Evolutionary conservation across 2,113 vertebrate genomes (phyloP), one percentile per base, ranked within the genome.

Genomic region (Corythoichthys haematopterus): DNA sequence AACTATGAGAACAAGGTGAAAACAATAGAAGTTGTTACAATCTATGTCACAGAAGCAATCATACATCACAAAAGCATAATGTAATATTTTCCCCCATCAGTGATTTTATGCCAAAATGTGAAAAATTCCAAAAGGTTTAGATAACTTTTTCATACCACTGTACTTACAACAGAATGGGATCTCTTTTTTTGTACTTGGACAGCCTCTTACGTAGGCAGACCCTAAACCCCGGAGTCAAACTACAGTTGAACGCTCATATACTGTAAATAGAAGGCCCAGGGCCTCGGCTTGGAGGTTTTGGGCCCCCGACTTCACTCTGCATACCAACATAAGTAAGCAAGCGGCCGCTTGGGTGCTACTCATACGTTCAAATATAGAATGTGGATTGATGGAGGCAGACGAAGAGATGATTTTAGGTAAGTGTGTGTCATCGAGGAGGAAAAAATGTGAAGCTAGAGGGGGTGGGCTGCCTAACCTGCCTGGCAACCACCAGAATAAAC

Each of bases 401-500:
- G 74, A 68, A 68, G 38, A 64, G 53, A 69, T 56, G 62, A 59
- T 63, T 35, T 61, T 66, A 59, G 70, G 71, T 67, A 55, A 35
- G 70, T 56, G 71, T 78, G 64, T 66, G 72, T 81, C 60, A 62
- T 60, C 28, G 52, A 10, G 57, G 46, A 47, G 48, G 53, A 28
- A 52, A 65, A 46, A 38, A 46, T 28, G 56, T 11, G 38, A n/a
- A 38, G 16, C n/a, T 60, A 13, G 7, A 57, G 48, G 35, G 66
- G 47, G 68, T 52, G 69, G 51, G 68, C 75, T 56, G 74, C 20
- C 70, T 83, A 88, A 88, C 85, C 84, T 90, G 88, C 87, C 85
- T 84, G 83, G 88, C 85, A 89, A 89, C 88, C 76, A 80, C 75
- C 68, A 83, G 80, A 85, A 85, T 84, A 86, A 87, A 84, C 75